Evolutionary conservation across 2,797 vertebrate species (phyloP).

Genomic region (Stomatorhinus walkeri): DNA sequence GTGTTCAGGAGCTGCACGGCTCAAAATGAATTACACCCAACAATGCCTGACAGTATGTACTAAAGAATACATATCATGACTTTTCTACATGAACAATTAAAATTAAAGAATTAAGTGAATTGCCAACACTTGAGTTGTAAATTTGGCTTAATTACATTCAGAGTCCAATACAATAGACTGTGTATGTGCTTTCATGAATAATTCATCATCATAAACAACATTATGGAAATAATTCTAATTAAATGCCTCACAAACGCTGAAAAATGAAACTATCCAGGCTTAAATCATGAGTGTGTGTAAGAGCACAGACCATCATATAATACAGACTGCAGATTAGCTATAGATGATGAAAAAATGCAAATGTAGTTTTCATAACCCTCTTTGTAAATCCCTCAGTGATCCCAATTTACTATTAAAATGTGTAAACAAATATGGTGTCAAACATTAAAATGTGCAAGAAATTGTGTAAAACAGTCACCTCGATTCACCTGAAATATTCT

Average conservation of each 20-base stretch:
- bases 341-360: background rate
- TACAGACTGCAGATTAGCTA: background rate
- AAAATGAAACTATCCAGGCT: slow-evolving; percentile 29
- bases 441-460: background rate
- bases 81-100: background rate
- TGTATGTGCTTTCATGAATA: slow-evolving; percentile 45
- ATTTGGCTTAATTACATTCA: slow-evolving; percentile 44
- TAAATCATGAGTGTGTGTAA: background rate
- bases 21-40: background rate
- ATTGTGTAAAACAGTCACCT: background rate
- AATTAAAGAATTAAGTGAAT: slow-evolving; percentile 7
- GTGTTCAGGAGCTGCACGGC: background rate
- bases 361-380: background rate
- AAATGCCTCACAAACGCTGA: slow-evolving; percentile 37
- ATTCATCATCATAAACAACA: slow-evolving; percentile 54
- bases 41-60: background rate
- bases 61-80: background rate
- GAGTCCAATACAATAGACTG: slow-evolving; percentile 38
- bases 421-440: background rate
- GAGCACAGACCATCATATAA: background rate
- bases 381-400: background rate
- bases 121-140: slow-evolving; percentile 18
- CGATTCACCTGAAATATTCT: background rate
- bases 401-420: background rate
- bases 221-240: slow-evolving; percentile 49